Evolutionary conservation across 2,113 vertebrate species (phyloP).

Genomic region (Vimba vimba): DNA sequence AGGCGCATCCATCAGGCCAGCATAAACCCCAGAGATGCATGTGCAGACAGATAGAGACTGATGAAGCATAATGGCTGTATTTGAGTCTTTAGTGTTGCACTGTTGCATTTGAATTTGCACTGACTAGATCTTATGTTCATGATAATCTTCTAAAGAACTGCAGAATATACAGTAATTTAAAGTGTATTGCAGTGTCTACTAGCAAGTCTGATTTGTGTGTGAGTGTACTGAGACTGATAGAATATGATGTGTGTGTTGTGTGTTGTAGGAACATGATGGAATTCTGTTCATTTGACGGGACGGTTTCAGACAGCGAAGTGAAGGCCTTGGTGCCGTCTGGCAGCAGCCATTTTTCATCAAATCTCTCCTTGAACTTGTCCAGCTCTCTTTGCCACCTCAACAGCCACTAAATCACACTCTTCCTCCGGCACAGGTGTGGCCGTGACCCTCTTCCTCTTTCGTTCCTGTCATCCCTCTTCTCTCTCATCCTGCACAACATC

Average conservation of each 20-base stretch:
- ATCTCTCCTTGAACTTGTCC: constrained; percentile 83
- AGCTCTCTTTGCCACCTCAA: constrained; percentile 51
- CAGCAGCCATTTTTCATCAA: constrained; percentile 84
- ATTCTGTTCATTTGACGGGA: constrained; percentile 62
- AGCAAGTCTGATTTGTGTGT: neutral
- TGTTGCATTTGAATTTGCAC: constrained; percentile 12
- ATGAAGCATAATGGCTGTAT: constrained; percentile 36
- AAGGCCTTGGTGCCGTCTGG: constrained; percentile 74
- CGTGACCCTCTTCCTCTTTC: constrained; percentile 67
- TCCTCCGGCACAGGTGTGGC: constrained; percentile 75
- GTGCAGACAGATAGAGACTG: constrained; percentile 24
- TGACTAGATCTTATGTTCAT: neutral
- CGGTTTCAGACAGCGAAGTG: constrained; percentile 46
- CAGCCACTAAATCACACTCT: constrained; percentile 81
- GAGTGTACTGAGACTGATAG: neutral
- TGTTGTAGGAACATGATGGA: constrained; percentile 56
- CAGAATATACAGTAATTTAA: neutral
- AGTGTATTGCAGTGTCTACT: neutral
- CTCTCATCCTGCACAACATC: constrained; percentile 26
- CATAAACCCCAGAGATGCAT: constrained; percentile 35
- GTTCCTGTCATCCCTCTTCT: constrained; percentile 10
- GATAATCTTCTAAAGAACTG: neutral
- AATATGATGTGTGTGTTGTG: neutral
- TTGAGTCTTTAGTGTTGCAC: neutral
- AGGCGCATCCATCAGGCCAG: constrained; percentile 13